Percentiles rank a stretch among this genome's conserved stretches.
Evolutionary conservation across 2,797 vertebrate genomes (phyloP).

Genomic region (Ceryle rudis): DNA sequence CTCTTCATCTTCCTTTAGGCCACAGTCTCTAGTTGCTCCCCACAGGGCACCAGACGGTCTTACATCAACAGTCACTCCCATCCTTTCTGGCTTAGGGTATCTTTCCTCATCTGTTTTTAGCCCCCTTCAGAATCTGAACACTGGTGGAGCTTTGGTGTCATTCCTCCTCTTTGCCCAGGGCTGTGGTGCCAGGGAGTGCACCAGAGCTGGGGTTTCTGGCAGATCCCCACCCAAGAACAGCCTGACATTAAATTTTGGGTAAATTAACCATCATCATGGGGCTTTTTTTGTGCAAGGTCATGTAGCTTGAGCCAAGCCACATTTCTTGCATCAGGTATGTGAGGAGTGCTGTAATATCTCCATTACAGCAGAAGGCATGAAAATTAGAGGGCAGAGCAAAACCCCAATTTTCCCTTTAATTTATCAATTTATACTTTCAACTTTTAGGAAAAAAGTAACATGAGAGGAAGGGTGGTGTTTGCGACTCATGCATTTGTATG

Average conservation of each 20-base stretch:
- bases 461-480: not conserved
- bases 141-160: not conserved
- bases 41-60: not conserved
- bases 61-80: not conserved
- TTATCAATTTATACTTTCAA: not conserved
- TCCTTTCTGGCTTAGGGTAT: not conserved
- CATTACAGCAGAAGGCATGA: too few relatives aligned
- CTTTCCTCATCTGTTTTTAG: not conserved
- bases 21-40: not conserved
- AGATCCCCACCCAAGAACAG: not conserved
- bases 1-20: not conserved
- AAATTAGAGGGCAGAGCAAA: not conserved
- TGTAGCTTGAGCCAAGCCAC: not conserved
- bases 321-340: not conserved
- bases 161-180: not conserved
- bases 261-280: not conserved
- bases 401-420: not conserved
- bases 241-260: not conserved
- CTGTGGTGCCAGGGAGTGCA: rapidly evolving
- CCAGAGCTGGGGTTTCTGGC: not conserved
- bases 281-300: not conserved
- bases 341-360: not conserved
- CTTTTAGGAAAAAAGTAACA: not conserved
- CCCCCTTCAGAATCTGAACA: not conserved
- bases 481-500: not conserved